Base-by-base conservation (phyloP, 1,140 invertebrate genomes). In the Probaryconus sp. region DNA sequence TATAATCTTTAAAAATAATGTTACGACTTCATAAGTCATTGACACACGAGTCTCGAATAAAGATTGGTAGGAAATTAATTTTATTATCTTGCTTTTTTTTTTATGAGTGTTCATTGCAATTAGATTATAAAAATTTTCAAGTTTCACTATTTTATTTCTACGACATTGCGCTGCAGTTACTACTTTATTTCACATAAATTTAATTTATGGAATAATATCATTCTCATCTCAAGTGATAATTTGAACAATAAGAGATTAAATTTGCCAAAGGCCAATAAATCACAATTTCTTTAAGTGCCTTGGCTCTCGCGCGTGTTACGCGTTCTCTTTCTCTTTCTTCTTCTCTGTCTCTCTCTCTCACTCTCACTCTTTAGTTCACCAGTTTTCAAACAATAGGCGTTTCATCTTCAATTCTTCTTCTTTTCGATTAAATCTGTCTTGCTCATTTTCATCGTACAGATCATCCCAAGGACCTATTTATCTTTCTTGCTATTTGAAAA, bases 381-480 rank as follows among this genome's bases (percentile, higher is more conserved):
- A 50, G 48, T 37, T 51, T 63, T 63, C 37, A 14, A 42, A 64
- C 38, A 64, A 64, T 64, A 21, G 47, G 26, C 37, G 43, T 53
- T 28, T 33, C 45, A 33, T 63, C 45, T 63, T 28, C 24, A 33
- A 13, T 38, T 47, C 30, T 40, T 40, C 30, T 61, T 31, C 16
- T 28, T 50, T 38, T 5, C 13, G 14, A 1, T 16, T 33, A 33
- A 33, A 53, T 53, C 40, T 65, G 37, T 65, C 61, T 47, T 37
- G 24, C 47, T 64, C 26, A 20, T 14, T 33, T 42, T 65, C 31
- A 65, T 53, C 53, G 24, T 13, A 14, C 24, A 40, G 33, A 42
- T 61, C 18, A 11, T 33, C 40, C 43, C 13, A 5, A 61, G n/a
- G 42, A 31, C 21, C 47, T 61, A 61, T 61, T 50, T 61, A 50